A percentile compares a stretch with the other conserved stretches of the same genome.
These are phyloP conservation scores for Salvator merianae DNA, from an alignment of 2,113 vertebrate genomes.

Conservation along the genomic window DNA sequence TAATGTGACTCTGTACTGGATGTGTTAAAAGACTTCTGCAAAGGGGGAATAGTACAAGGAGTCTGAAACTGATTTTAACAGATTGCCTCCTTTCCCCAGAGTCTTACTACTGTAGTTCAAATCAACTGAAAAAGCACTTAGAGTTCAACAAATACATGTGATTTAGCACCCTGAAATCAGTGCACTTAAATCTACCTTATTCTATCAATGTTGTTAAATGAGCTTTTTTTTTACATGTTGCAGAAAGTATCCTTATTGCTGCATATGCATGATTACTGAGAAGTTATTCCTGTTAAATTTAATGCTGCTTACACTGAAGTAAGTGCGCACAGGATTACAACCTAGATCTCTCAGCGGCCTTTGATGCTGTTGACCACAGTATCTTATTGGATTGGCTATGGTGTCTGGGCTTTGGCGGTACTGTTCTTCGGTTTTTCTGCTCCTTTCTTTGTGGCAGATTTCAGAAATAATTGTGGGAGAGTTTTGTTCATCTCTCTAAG, in stretches of 20 bases:
- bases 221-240: not conserved
- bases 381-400: too few species aligned
- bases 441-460: too few species aligned
- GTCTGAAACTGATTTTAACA: not conserved
- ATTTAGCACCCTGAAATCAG: not conserved
- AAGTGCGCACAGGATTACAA: not conserved
- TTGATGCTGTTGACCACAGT: too few species aligned
- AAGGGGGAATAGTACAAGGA: not conserved
- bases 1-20: too few species aligned
- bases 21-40: not conserved
- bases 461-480: too few species aligned
- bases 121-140: rapidly evolving
- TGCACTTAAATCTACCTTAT: not conserved
- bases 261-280: not conserved
- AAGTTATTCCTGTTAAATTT: not conserved
- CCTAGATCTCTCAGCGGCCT: not conserved
- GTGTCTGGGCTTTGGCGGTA: too few species aligned
- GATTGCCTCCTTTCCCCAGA: not conserved
- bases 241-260: not conserved
- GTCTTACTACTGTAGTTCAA: rapidly evolving
- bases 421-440: too few species aligned
- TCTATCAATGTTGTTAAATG: too few species aligned
- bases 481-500: too few species aligned
- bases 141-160: not conserved
- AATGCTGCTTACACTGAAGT: not conserved